Base-by-base conservation (phyloP, 2,888 invertebrate genomes). In the Hipparchia sbordonii region DNA sequence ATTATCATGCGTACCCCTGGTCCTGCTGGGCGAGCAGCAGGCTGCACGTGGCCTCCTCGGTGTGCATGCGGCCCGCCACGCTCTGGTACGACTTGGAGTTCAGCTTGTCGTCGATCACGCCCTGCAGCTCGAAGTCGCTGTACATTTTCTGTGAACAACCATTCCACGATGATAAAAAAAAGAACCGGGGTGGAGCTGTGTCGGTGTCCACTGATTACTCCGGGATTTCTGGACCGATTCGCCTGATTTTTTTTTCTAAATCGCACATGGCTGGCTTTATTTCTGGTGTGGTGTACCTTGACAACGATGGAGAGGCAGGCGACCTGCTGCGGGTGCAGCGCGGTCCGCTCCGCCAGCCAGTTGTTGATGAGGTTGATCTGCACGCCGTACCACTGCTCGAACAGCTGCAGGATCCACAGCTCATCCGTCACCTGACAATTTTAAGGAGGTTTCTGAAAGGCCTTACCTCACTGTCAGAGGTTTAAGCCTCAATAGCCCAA, bases 71-170 rank as follows among this genome's bases (percentile, higher is more conserved):
- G 81, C 97, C 97, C 73, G 97, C 96, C 81, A 99, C 97, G 75
- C 96, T 97, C 93, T 98, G 98, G 95, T 99, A 99, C 80, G 96
- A 96, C 94, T 99, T 99, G 76, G 98, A 98, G 94, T 99, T 98
- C 73, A 99, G 94, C 89, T 98, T 98, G 88, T 99, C 99, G 85
- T 99, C 99, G 90, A 98, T 98, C 62, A 99, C 99, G 79, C 99
- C 99, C 94, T 99, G 99, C 75, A 99, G 95, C 94, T 99, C 99
- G 93, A 99, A 99, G 93, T 99, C 99, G 66, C 98, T 98, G 95
- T 99, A 99, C 90, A 99, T 96, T 97, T 99, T 99, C 98, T 99
- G 93, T 59, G 91, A 91, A 65, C 23, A 52, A 57, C 33, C 23
- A 23, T 23, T 23, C 23, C 23, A 23, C 23, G 23, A 23, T 23